These are phyloP conservation scores for Artemia sinica DNA, from an alignment of 2,888 invertebrate genomes.

Conservation along the genomic window DNA sequence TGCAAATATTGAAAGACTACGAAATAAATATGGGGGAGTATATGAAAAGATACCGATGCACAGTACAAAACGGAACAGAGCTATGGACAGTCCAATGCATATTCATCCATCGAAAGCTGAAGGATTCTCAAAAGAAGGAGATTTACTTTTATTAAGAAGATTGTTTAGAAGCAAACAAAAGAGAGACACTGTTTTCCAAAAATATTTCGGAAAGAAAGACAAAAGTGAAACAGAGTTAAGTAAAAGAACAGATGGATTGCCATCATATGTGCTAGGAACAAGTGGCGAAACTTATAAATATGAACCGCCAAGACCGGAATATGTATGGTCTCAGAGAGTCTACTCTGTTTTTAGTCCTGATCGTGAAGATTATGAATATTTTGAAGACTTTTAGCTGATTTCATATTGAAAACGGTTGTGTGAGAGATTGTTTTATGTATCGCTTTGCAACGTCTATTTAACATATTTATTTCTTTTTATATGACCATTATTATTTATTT, in stretches of 20 bases:
- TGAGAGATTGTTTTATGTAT: no score
- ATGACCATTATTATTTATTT: no score
- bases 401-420: no score
- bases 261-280: not conserved
- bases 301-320: not conserved
- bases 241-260: conserved; percentile 5
- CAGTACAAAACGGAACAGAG: conserved; percentile 1
- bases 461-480: no score
- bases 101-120: not conserved
- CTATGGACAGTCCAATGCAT: not conserved
- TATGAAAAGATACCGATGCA: conserved; percentile 9
- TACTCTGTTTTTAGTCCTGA: conserved; percentile 13
- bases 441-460: no score
- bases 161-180: not conserved
- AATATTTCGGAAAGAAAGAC: not conserved
- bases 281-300: not conserved
- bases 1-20: not conserved
- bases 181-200: not conserved
- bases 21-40: not conserved
- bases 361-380: conserved; percentile 8
- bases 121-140: not conserved
- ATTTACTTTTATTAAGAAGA: conserved; percentile 3
- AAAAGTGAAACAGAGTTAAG: not conserved
- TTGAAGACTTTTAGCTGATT: not conserved
- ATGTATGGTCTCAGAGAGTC: not conserved